Conservation (phyloP, 2,797 vertebrate species). For the Salmo trutta region DNA sequence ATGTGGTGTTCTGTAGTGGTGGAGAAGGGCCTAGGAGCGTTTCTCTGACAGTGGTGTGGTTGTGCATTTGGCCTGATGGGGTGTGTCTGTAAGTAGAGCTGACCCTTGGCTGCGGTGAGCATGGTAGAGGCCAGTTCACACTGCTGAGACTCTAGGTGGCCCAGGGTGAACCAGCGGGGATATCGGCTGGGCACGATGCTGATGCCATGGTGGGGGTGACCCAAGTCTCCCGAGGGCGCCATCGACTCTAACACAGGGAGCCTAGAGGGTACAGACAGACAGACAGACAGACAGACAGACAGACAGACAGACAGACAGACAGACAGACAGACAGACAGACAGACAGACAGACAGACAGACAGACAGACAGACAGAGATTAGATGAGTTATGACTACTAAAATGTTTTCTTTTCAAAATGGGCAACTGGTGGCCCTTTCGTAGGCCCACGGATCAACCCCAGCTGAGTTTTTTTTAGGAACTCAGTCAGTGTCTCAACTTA, state of each 20-base stretch:
- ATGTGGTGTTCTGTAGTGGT: too few relatives aligned
- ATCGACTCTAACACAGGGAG: conserved; percentile 94
- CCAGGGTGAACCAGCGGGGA: conserved; percentile 95
- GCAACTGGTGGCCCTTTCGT: too few relatives aligned
- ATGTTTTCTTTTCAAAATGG: neutral
- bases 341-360: neutral
- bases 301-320: neutral
- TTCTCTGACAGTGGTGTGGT: neutral
- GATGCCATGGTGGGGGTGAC: conserved; percentile 91
- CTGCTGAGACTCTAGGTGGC: conserved; percentile 95
- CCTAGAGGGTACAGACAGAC: conserved; percentile 53
- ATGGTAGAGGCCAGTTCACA: conserved; percentile 96
- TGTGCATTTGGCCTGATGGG: neutral
- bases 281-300: neutral
- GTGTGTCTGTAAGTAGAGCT: conserved; percentile 1
- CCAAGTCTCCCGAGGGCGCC: conserved; percentile 84
- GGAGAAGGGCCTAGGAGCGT: too few relatives aligned
- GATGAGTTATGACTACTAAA: neutral
- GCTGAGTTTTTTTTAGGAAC: too few relatives aligned
- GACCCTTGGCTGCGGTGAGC: conserved; percentile 98
- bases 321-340: neutral
- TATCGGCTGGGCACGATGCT: conserved; percentile 93
- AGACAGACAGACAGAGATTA: neutral
- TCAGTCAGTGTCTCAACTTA: too few relatives aligned
- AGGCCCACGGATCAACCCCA: too few relatives aligned